Evolutionary conservation across 2,113 vertebrate species (phyloP), one percentile per base, ranked within the genome.

Genomic region (Thymallus thymallus): DNA sequence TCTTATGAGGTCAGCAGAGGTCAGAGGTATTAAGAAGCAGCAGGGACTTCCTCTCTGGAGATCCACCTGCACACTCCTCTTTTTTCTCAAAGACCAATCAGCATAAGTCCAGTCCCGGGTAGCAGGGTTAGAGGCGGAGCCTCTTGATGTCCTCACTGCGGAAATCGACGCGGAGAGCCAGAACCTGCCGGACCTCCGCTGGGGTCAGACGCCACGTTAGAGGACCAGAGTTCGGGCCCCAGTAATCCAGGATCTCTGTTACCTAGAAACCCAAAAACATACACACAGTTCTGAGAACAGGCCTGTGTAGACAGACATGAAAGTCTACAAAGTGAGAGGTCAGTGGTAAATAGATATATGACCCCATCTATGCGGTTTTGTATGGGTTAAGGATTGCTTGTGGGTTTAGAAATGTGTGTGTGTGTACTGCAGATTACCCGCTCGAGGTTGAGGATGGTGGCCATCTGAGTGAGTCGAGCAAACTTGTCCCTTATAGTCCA

Each of bases 401-500:
- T 41, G 35, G 35, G 35, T 41, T 41, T 7, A 41, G 35, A 41
- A 41, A 41, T 41, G 35, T 35, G 32, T 35, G 18, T 46, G 20
- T 69, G 75, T 72, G 24, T 71, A 6, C 29, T 13, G 24, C 23
- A 76, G 76, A 67, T 87, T 90, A 99, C 98, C 95, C 96, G 86
- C 84, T 99, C 98, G 87, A 99, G 90, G 48, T 99, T 99, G 76
- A 99, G 96, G 87, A 99, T 94, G 20, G 97, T 99, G 71, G 96
- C 98, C 94, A 99, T 99, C 81, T 99, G 98, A 73, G 97, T 97
- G 55, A 99, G 96, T 0, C 98, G 94, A n/a, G 98, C 96, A 76
- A 99, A 99, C 89, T 99, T 99, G 89, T 99, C 98, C 0, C 98
- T 93, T 86, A 99, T 98, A 72, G 98, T 99, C 98, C 98, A 99